phyloP scores from a whole-genome alignment of 37 sponge, comb jelly and placozoan species.

The Ianthella basta region DNA sequence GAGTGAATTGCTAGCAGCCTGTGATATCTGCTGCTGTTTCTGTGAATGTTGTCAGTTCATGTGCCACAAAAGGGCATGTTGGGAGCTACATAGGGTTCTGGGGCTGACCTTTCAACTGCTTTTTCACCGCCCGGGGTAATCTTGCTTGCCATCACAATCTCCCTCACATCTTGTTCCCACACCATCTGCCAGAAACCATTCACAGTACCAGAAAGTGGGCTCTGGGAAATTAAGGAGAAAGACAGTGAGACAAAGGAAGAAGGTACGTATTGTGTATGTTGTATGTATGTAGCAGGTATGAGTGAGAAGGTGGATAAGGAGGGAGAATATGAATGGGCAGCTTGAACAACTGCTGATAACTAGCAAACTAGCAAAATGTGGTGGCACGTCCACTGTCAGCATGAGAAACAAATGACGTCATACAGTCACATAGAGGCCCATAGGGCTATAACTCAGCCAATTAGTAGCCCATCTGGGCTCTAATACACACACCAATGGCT shows the following conservation, averaged over 20 bases:
- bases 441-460: neutral
- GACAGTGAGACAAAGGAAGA: no score
- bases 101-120: constrained; percentile 53
- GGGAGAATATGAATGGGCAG: no score
- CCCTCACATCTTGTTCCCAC: constrained; percentile 66
- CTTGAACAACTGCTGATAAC: no score
- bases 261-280: no score
- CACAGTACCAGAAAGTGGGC: constrained; percentile 63
- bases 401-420: no score
- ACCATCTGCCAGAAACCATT: constrained; percentile 84
- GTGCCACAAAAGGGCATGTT: no score
- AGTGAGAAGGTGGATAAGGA: neutral
- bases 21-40: no score
- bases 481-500: neutral
- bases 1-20: no score
- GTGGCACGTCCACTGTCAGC: no score
- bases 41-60: no score
- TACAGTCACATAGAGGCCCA: no score
- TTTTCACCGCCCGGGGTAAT: constrained; percentile 11
- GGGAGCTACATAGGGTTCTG: neutral
- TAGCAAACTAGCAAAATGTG: no score
- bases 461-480: neutral
- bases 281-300: neutral
- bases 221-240: constrained; percentile 37
- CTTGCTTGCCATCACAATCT: constrained; percentile 67